A percentile compares a stretch with the other conserved stretches of the same genome.
phyloP scores from a whole-genome alignment of 2,888 invertebrate species.

The Lycocerus yunnanus region DNA sequence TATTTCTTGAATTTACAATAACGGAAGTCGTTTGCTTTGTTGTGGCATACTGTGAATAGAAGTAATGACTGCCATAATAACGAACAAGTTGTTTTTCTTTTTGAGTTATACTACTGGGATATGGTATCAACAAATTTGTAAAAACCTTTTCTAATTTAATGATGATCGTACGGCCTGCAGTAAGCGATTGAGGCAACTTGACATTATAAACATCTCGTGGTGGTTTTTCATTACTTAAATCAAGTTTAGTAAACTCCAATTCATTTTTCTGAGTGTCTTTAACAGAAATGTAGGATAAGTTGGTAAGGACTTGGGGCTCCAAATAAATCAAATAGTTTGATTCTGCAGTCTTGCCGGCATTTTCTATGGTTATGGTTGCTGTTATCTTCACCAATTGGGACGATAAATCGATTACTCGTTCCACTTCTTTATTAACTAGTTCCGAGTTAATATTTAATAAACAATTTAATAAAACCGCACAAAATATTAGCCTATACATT shows the following conservation, averaged over 20 bases:
- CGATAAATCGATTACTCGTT: conserved; percentile 83
- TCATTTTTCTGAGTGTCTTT: conserved; percentile 67
- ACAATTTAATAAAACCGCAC: not conserved
- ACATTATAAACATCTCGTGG: conserved; percentile 33
- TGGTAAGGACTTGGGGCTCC: conserved; percentile 66
- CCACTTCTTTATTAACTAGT: conserved; percentile 76
- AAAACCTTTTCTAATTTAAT: conserved; percentile 74
- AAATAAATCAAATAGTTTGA: conserved; percentile 73
- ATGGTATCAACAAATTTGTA: conserved; percentile 77
- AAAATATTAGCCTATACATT: not conserved
- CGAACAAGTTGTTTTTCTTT: conserved; percentile 92
- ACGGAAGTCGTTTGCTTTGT: conserved; percentile 82
- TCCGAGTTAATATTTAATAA: conserved; percentile 44
- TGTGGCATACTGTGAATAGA: conserved; percentile 83
- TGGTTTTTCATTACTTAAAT: conserved; percentile 45
- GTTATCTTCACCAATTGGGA: conserved; percentile 87
- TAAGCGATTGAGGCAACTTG: conserved; percentile 63
- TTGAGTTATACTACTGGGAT: conserved; percentile 88
- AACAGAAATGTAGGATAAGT: conserved; percentile 76
- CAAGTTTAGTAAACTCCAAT: conserved; percentile 48
- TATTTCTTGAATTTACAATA: conserved; percentile 73
- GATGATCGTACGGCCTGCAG: conserved; percentile 62
- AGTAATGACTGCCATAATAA: conserved; percentile 82
- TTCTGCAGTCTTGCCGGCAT: conserved; percentile 74
- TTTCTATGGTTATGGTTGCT: conserved; percentile 81